A percentile compares a stretch with the other conserved stretches of the same genome.
Conservation (phyloP, 2,888 invertebrate species). For the Eupelmus urozonus region DNA sequence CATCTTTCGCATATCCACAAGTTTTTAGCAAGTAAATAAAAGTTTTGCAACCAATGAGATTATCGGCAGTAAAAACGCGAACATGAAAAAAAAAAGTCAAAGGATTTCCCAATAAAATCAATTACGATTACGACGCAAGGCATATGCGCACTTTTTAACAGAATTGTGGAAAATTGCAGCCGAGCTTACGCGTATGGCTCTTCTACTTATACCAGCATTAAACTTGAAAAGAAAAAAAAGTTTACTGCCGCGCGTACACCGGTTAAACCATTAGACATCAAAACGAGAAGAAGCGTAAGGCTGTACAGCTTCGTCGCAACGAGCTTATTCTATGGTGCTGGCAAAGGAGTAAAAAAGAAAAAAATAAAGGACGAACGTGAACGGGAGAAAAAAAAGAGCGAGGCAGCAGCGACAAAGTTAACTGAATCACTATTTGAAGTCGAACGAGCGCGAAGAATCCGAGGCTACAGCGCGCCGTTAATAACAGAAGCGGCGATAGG, state of each 20-base stretch:
- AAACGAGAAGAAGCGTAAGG: neutral
- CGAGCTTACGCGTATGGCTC: no score
- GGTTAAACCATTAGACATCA: neutral
- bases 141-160: no score
- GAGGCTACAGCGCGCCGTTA: slow-evolving; percentile 30
- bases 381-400: neutral
- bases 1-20: no score
- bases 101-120: neutral
- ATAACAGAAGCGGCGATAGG: slow-evolving; percentile 36
- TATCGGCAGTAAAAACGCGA: neutral
- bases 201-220: no score
- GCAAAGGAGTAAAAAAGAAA: neutral
- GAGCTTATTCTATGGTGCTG: slow-evolving; percentile 27
- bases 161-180: no score
- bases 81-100: neutral
- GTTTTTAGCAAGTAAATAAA: neutral
- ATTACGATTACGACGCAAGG: neutral
- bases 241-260: neutral
- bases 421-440: slow-evolving; percentile 52
- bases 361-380: slow-evolving; percentile 12
- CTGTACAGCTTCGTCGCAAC: slow-evolving; percentile 4
- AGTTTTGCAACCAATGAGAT: neutral
- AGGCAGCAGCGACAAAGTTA: slow-evolving; percentile 36
- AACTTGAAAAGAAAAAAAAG: neutral
- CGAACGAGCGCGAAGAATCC: slow-evolving; percentile 19